Conservation (phyloP, 2,888 invertebrate genomes). For the Beris chalybata region DNA sequence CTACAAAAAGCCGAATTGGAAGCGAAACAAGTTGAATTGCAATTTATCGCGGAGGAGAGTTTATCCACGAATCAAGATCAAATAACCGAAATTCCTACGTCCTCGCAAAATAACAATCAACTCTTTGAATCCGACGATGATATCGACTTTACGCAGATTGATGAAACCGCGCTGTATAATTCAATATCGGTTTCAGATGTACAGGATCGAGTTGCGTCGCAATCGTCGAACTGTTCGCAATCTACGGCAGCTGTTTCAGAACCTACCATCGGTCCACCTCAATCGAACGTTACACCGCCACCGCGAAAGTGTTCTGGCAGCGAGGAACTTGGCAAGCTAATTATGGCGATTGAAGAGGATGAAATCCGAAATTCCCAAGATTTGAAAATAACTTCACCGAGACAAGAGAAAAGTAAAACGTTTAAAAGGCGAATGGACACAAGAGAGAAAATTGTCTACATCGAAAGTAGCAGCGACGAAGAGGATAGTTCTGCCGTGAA, state of each 20-base stretch:
- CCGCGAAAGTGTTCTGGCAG: not conserved
- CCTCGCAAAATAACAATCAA: not conserved
- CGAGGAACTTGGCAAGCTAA: constrained; percentile 6
- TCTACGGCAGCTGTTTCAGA: too few species aligned
- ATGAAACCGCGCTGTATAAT: not conserved
- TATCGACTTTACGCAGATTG: constrained; percentile 30
- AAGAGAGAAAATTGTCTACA: not conserved
- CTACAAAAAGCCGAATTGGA: constrained; percentile 24
- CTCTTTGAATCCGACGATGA: constrained; percentile 31
- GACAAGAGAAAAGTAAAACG: not conserved
- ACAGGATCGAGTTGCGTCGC: too few species aligned
- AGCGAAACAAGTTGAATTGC: not conserved
- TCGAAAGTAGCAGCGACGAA: constrained; percentile 1
- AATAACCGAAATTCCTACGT: not conserved
- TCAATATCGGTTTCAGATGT: too few species aligned
- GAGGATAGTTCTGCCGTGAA: not conserved
- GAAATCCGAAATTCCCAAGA: not conserved
- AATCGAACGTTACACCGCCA: not conserved
- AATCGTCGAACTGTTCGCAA: too few species aligned
- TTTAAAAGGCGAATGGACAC: not conserved
- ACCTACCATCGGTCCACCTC: not conserved
- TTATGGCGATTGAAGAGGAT: not conserved
- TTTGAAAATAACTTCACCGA: not conserved
- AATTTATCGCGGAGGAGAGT: not conserved
- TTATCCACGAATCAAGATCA: not conserved